Evolutionary conservation across 2,797 vertebrate species (phyloP).

Genomic region (Myoxocephalus aenaeus): DNA sequence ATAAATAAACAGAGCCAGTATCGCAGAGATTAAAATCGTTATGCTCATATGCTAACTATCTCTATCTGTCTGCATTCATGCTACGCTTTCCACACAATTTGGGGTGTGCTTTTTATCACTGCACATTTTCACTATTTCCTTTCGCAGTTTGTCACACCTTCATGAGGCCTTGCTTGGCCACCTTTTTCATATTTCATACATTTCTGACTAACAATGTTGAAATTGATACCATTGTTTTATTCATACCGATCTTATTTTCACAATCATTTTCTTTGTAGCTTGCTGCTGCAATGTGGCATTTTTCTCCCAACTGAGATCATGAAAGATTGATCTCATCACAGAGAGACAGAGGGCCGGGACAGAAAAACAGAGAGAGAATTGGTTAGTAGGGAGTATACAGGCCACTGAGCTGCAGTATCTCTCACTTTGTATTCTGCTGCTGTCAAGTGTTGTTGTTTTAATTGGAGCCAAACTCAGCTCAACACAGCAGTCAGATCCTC

Average conservation of each 20-base stretch:
- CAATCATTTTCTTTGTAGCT: background rate
- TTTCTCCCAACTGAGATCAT: conserved; percentile 11
- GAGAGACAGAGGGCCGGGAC: conserved; percentile 14
- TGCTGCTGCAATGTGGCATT: conserved; percentile 8
- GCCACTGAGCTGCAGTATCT: conserved; percentile 50
- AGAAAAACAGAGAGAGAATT: conserved; percentile 37
- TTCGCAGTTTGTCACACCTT: background rate
- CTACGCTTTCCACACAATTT: background rate
- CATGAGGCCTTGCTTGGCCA: background rate
- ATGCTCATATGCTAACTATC: conserved; percentile 3
- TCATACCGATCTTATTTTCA: background rate
- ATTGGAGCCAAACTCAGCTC: conserved; percentile 65
- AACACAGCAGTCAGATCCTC: conserved; percentile 56
- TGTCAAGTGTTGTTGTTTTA: conserved; percentile 70
- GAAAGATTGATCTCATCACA: conserved; percentile 43
- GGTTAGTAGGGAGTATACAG: conserved; percentile 13
- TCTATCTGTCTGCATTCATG: background rate
- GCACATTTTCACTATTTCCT: conserved; percentile 19
- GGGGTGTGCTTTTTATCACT: background rate
- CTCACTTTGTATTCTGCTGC: conserved; percentile 56
- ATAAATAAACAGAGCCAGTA: conserved; percentile 36
- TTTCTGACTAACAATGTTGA: background rate
- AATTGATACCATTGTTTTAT: background rate
- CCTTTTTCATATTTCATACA: conserved; percentile 3
- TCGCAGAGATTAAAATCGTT: conserved; percentile 26